Percentiles rank a stretch among this genome's conserved stretches.
Conservation (phyloP, 2,888 invertebrate species). For the Melikaiella ostensackeni region DNA sequence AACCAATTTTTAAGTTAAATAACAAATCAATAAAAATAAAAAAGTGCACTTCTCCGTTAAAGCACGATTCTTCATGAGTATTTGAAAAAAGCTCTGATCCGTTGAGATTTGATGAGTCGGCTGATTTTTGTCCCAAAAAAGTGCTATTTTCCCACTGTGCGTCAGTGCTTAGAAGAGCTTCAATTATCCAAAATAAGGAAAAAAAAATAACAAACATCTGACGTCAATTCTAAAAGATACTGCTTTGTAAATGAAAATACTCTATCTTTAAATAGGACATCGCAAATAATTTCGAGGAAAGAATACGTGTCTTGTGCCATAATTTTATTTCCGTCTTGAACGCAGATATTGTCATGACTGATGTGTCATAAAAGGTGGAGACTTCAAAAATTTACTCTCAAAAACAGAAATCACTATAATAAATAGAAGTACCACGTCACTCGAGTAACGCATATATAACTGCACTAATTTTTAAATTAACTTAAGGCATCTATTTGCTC, state of each 20-base stretch:
- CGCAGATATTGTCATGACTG: not conserved
- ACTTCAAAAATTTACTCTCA: not conserved
- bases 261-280: not conserved
- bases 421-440: not conserved
- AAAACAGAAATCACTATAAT: not conserved
- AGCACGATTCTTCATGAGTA: too few species aligned
- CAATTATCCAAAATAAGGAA: not conserved
- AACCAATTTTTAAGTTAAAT: too few species aligned
- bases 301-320: not conserved
- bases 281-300: not conserved
- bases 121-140: too few species aligned
- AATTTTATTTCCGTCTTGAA: not conserved
- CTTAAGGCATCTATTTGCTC: not conserved
- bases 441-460: not conserved
- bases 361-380: not conserved
- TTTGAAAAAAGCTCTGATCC: too few species aligned
- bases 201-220: not conserved
- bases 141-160: too few species aligned
- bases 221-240: not conserved
- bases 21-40: too few species aligned
- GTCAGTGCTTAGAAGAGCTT: too few species aligned
- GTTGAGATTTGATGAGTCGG: too few species aligned
- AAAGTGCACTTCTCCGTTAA: too few species aligned
- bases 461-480: not conserved
- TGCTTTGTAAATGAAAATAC: not conserved